These are phyloP conservation scores for Caenorhabditis macrosperma DNA, from an alignment of 2,888 invertebrate species.

Conservation along the genomic window DNA sequence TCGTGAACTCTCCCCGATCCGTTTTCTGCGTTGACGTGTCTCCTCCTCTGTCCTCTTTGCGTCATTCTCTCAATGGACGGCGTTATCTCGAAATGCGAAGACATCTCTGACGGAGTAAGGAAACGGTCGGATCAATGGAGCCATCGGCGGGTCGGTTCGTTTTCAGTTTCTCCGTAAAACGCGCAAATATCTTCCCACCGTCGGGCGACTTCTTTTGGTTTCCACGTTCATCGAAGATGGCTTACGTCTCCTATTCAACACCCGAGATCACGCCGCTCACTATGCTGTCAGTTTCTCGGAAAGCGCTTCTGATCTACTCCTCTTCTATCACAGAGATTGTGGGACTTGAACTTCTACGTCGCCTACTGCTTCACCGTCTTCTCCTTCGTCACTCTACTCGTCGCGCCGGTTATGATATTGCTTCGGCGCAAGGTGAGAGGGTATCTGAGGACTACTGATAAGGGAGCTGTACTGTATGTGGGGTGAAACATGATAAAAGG, in stretches of 20 bases:
- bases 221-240: constrained; percentile 99
- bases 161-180: constrained; percentile 79
- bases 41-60: not conserved
- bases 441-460: no score
- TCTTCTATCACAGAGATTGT: constrained; percentile 3
- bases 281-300: not conserved
- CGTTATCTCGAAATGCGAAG: constrained; percentile 71
- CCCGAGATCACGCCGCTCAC: constrained; percentile 77
- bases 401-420: constrained; percentile 96
- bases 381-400: constrained; percentile 85
- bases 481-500: no score
- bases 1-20: constrained; percentile 6
- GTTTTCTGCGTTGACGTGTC: not conserved
- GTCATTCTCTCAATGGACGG: constrained; percentile 21
- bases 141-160: no score
- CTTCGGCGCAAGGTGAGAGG: constrained; percentile 87
- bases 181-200: constrained; percentile 88
- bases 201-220: constrained; percentile 95
- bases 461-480: no score
- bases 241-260: constrained; percentile 97
- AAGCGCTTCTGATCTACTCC: not conserved
- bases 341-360: constrained; percentile 20
- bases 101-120: constrained; percentile 75
- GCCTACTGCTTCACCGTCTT: constrained; percentile 4
- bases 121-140: no score